Evolutionary conservation across 2,113 vertebrate species (phyloP).

Genomic region (Perognathus longimembris): DNA sequence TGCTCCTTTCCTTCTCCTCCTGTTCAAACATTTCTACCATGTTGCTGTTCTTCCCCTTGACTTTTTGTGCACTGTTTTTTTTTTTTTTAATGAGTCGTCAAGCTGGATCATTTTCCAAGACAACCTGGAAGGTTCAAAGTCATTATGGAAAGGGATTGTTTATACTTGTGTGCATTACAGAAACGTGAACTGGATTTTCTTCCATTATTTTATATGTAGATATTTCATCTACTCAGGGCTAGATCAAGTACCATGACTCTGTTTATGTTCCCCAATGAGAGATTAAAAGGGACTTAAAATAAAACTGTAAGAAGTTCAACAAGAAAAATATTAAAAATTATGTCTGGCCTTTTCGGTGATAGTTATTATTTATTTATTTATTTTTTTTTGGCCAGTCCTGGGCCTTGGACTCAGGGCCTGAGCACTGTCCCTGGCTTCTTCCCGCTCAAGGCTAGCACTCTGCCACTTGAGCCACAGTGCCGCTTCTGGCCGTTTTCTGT

Average conservation of each 20-base stretch:
- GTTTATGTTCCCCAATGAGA: background rate
- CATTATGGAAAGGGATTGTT: background rate
- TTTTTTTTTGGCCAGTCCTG: too few species aligned
- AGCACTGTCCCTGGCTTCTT: too few species aligned
- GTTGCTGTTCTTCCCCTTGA: background rate
- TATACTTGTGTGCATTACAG: background rate
- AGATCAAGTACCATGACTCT: background rate
- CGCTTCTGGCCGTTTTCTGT: too few species aligned
- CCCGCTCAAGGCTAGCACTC: too few species aligned
- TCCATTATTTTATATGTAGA: background rate
- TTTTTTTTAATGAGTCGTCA: background rate
- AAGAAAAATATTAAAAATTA: slow-evolving; percentile 6
- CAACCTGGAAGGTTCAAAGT: background rate
- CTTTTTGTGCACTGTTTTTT: background rate
- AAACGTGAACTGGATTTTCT: slow-evolving; percentile 17
- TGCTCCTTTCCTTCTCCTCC: background rate
- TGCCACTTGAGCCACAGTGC: too few species aligned
- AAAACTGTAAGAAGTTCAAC: background rate
- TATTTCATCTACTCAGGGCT: background rate
- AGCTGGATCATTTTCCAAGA: background rate
- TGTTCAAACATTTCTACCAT: background rate
- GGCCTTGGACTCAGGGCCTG: too few species aligned
- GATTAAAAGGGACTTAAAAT: background rate
- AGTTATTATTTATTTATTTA: too few species aligned
- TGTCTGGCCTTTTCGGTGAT: background rate